These are phyloP conservation scores for Buceros bicornis DNA, from an alignment of 2,797 vertebrate species.

Conservation along the genomic window DNA sequence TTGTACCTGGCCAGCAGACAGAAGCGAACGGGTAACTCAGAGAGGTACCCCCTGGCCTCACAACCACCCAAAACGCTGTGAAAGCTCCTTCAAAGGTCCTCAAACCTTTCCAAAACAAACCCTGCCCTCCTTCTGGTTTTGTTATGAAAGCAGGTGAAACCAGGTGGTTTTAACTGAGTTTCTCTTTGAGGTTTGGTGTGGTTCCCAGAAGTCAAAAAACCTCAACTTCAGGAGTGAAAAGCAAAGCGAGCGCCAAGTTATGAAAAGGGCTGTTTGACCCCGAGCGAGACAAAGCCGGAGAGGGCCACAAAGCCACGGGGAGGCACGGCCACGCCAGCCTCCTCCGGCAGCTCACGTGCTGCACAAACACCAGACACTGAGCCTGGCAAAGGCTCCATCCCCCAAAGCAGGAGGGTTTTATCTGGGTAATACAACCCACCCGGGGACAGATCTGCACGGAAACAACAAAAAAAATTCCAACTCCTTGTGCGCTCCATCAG, in stretches of 20 bases:
- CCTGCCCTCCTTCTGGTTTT: neutral
- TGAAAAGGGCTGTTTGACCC: neutral
- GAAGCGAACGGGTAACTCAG: neutral
- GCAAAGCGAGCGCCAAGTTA: neutral
- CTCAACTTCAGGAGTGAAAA: neutral
- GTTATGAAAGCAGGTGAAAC: constrained; percentile 50
- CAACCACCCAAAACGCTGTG: neutral
- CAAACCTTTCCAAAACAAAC: constrained; percentile 10
- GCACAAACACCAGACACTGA: neutral
- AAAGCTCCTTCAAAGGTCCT: neutral
- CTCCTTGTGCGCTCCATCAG: neutral
- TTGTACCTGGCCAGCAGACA: neutral
- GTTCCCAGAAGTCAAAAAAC: constrained; percentile 2
- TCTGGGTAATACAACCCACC: neutral
- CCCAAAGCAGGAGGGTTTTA: neutral
- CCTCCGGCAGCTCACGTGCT: neutral
- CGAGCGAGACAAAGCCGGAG: neutral
- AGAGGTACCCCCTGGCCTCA: neutral
- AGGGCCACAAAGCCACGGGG: neutral
- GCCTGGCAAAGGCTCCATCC: neutral
- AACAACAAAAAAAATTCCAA: neutral
- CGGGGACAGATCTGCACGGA: neutral
- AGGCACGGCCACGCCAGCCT: neutral
- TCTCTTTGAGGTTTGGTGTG: constrained; percentile 36
- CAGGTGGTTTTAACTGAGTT: constrained; percentile 33